Base-by-base conservation (phyloP, 30 jellyfish, hydroid and myxozoan genomes). In the Turritopsis rubra region DNA sequence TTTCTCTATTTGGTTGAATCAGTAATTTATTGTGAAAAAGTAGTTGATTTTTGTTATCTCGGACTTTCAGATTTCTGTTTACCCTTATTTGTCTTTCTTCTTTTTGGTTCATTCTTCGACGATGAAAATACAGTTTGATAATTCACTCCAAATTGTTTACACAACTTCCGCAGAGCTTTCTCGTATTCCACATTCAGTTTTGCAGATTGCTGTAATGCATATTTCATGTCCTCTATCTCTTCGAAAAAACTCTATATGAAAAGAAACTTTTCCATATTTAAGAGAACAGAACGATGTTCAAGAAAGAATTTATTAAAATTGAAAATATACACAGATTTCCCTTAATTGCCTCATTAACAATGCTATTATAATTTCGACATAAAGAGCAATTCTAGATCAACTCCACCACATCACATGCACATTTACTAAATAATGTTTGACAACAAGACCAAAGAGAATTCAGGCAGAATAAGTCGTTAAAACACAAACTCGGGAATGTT, bases 131-230 rank as follows among this genome's bases (percentile, higher is more conserved):
- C 28, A 1, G 87, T 21, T 21, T 72, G 31, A 75, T 79, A 85
- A 19, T 89, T 84, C 71, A 84, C 82, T 1, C 87, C 94, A 68
- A 80, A 73, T 54, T 89, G 86, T 71, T 66, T 80, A 85, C 96
- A 89, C 52, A 89, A 29, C 70, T 71, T 81, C 80, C 68, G 74
- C 72, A 89, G 77, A 9, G 86, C 94, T 41, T 66, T 72, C 53
- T 89, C 96, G 79, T 89, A 89, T 29, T 89, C 90, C 1, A 41
- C 26, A 75, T 89, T 89, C 31, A 89, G 85, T 31, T 79, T 23
- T 23, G 93, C 88, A 20, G 96, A 89, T 54, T 85, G 90, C 19
- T 89, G 96, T 7, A 89, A 66, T 9, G 96, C 96, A 53, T 84
- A 89, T 72, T 89, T 89, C 81, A 89, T 26, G 71, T 89, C 96